These are phyloP conservation scores for Athripsodes cinereus DNA, from an alignment of 2,888 invertebrate species.

Conservation along the genomic window DNA sequence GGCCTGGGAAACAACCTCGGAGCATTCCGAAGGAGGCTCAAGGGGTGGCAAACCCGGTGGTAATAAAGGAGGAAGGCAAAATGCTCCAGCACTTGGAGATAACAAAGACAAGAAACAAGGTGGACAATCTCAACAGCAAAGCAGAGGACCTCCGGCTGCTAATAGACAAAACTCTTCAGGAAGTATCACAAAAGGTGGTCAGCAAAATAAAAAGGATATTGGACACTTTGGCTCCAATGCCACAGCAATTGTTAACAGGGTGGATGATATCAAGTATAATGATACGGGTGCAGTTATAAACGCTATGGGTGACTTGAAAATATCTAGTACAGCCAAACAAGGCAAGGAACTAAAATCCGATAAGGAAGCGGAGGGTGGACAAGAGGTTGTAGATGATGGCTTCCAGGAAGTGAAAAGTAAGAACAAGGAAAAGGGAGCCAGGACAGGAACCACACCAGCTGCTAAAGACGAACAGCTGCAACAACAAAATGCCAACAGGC, in stretches of 20 bases:
- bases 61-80: neutral
- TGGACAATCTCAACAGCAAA: constrained; percentile 29
- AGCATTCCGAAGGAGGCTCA: constrained; percentile 62
- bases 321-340: constrained; percentile 44
- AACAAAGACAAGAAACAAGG: constrained; percentile 38
- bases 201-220: constrained; percentile 31
- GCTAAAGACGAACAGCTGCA: constrained; percentile 23
- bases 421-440: constrained; percentile 62
- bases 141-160: constrained; percentile 30
- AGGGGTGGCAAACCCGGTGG: constrained; percentile 22
- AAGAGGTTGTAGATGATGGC: constrained; percentile 57
- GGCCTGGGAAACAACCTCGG: constrained; percentile 78
- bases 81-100: constrained; percentile 37
- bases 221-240: constrained; percentile 16
- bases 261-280: constrained; percentile 49
- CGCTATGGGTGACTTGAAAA: constrained; percentile 40
- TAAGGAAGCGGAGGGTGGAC: constrained; percentile 35
- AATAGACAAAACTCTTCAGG: constrained; percentile 35
- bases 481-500: constrained; percentile 2
- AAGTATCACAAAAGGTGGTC: constrained; percentile 32
- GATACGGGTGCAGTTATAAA: constrained; percentile 51
- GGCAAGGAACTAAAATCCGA: constrained; percentile 34
- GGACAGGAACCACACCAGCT: constrained; percentile 27
- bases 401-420: constrained; percentile 83
- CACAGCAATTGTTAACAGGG: constrained; percentile 40